phyloP scores from a whole-genome alignment of 2,797 vertebrate genomes.

The Cyprinodon diabolis region DNA sequence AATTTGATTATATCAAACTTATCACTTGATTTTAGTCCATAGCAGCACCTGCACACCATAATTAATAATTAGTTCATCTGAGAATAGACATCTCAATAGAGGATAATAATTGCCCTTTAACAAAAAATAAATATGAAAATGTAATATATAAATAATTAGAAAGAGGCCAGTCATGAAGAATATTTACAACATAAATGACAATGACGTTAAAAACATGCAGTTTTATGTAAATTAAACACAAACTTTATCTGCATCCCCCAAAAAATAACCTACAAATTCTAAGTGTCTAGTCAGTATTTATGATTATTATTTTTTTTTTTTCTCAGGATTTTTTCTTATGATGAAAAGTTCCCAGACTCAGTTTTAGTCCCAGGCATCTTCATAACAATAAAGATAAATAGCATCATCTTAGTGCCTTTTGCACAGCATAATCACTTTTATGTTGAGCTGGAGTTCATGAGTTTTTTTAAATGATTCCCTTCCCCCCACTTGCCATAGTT shows the following conservation, averaged over 20 bases:
- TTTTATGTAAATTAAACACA: not conserved
- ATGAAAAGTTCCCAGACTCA: conserved; percentile 25
- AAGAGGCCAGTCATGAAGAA: not conserved
- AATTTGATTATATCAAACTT: not conserved
- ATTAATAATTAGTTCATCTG: not conserved
- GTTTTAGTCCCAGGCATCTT: conserved; percentile 34
- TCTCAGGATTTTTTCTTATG: no score
- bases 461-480: not conserved
- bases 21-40: not conserved
- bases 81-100: not conserved
- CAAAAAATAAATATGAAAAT: not conserved
- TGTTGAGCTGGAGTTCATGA: not conserved
- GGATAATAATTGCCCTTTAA: not conserved
- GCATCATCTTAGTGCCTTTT: conserved; percentile 18
- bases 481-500: not conserved
- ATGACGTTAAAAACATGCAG: not conserved
- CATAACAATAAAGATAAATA: conserved; percentile 9
- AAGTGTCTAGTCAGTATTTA: no score
- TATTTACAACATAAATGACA: not conserved
- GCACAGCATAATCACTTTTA: conserved; percentile 3
- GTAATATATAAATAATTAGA: not conserved
- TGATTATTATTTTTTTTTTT: no score
- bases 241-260: no score
- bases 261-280: no score
- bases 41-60: not conserved